These are phyloP conservation scores for Trichomycterus rosablanca DNA, from an alignment of 2,113 vertebrate genomes.

Conservation along the genomic window DNA sequence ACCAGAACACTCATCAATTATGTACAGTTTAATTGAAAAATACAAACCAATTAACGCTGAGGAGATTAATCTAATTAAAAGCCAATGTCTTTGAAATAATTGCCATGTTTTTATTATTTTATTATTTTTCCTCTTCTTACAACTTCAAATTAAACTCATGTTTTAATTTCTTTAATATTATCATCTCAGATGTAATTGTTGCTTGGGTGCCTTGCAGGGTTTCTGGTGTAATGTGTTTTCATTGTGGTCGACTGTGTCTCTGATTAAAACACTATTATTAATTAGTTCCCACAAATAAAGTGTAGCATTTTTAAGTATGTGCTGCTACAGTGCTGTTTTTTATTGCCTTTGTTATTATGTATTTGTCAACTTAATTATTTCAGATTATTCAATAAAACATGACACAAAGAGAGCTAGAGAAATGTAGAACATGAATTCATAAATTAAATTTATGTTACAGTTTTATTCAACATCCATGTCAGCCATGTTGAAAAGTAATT, in stretches of 20 bases:
- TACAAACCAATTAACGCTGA: conserved; percentile 67
- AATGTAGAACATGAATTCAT: no score
- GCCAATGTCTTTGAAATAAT: conserved; percentile 72
- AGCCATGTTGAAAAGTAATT: no score
- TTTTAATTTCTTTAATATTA: conserved; percentile 75
- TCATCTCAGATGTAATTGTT: conserved; percentile 70
- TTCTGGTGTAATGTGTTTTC: conserved; percentile 65
- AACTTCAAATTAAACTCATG: conserved; percentile 63
- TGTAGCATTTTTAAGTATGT: neutral
- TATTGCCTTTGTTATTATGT: no score
- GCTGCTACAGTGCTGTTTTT: no score
- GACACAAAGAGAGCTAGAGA: no score
- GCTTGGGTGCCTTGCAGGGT: conserved; percentile 64
- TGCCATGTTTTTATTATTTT: conserved; percentile 51
- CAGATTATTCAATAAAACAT: no score
- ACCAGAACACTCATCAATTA: conserved; percentile 56
- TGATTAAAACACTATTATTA: conserved; percentile 47
- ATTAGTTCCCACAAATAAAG: conserved; percentile 20
- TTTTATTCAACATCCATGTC: no score
- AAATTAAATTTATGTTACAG: no score
- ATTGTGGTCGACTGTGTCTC: conserved; percentile 47
- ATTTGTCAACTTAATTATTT: no score
- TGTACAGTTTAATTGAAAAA: conserved; percentile 70
- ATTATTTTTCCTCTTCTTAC: conserved; percentile 57
- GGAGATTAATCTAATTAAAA: conserved; percentile 72